These are phyloP conservation scores for Hippocampus comes DNA, from an alignment of 2,113 vertebrate genomes.

Conservation along the genomic window DNA sequence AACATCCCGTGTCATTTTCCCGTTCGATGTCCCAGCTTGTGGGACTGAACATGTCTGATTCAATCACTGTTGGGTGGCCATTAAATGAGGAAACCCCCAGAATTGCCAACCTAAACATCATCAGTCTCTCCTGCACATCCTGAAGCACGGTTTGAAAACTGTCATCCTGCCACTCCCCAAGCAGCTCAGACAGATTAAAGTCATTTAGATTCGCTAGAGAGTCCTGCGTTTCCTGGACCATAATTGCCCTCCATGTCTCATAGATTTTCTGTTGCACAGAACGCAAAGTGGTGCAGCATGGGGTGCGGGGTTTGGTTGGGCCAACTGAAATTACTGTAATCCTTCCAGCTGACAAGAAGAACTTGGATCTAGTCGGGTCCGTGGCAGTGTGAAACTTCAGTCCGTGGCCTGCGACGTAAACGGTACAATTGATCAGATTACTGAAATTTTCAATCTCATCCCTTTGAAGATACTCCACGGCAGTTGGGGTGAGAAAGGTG, in stretches of 20 bases:
- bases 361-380: conserved; percentile 35
- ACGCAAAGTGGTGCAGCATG: conserved; percentile 33
- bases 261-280: conserved; percentile 42
- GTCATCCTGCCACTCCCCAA: conserved; percentile 54
- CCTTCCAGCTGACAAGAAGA: conserved; percentile 42
- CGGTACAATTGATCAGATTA: conserved; percentile 45
- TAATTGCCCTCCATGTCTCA: conserved; percentile 31
- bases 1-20: conserved; percentile 15
- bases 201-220: conserved; percentile 27
- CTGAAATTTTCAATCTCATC: conserved; percentile 49
- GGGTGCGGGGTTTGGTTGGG: conserved; percentile 1
- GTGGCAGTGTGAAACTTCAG: conserved; percentile 42
- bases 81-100: conserved; percentile 32
- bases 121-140: conserved; percentile 28
- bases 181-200: conserved; percentile 37
- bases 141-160: conserved; percentile 28
- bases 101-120: neutral
- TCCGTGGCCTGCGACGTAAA: conserved; percentile 33
- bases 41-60: neutral
- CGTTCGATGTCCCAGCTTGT: conserved; percentile 49
- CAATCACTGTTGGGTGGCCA: neutral
- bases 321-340: conserved; percentile 23
- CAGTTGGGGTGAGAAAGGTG: conserved; percentile 44
- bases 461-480: conserved; percentile 54
- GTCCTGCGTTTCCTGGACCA: conserved; percentile 5